Evolutionary conservation across 2,797 vertebrate species (phyloP).

Genomic region (Leptatherina wallacei): DNA sequence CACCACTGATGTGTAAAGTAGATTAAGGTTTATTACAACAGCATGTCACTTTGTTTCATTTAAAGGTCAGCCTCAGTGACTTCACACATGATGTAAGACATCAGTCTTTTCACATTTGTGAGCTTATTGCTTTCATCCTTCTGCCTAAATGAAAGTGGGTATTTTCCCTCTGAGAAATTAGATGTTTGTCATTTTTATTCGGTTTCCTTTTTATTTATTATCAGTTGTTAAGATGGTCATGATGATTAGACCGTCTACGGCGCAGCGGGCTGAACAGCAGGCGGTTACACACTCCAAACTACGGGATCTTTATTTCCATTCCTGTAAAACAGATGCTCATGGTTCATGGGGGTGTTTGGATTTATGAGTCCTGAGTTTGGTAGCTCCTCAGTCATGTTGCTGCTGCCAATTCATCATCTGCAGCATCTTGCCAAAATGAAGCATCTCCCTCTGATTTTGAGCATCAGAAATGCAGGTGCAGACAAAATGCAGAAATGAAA

Average conservation of each 20-base stretch:
- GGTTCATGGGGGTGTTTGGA: not conserved
- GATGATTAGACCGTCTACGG: constrained; percentile 5
- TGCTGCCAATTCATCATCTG: not conserved
- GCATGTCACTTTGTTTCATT: not conserved
- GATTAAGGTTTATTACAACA: constrained; percentile 6
- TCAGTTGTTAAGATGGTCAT: not conserved
- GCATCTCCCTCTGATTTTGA: constrained; percentile 1
- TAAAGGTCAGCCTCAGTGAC: not conserved
- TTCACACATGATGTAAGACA: not conserved
- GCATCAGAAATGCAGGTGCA: constrained; percentile 29
- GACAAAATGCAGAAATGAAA: constrained; percentile 1
- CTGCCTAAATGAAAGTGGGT: not conserved
- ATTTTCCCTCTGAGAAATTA: not conserved
- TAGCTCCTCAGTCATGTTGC: not conserved
- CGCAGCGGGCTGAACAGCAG: constrained; percentile 6
- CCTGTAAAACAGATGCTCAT: constrained; percentile 4
- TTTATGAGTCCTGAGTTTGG: not conserved
- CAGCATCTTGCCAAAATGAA: constrained; percentile 14
- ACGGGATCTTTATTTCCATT: not conserved
- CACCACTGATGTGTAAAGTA: not conserved
- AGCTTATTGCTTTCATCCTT: not conserved
- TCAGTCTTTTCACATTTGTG: not conserved
- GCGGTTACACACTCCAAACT: not conserved
- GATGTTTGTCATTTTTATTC: not conserved
- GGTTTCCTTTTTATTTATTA: not conserved